A percentile compares a stretch with the other conserved stretches of the same genome.
Evolutionary conservation across 1,140 invertebrate genomes (phyloP).

Genomic region (Pararge aegeria): DNA sequence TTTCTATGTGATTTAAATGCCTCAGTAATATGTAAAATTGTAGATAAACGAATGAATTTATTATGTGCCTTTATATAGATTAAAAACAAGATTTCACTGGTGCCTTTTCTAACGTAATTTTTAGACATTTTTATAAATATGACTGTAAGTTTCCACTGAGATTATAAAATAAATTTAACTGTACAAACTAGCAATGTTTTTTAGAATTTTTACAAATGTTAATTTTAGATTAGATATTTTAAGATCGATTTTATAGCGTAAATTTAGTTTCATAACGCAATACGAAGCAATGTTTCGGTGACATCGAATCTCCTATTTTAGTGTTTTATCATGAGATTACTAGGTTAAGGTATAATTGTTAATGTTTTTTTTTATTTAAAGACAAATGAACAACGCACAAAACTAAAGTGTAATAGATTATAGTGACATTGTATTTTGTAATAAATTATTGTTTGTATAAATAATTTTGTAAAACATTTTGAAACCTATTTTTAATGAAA

Average conservation of each 20-base stretch:
- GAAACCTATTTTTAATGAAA: slow-evolving; percentile 66
- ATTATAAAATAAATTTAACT: slow-evolving; percentile 57
- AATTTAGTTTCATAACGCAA: slow-evolving; percentile 28
- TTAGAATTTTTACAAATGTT: slow-evolving; percentile 62
- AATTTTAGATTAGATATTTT: slow-evolving; percentile 41
- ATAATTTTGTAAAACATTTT: slow-evolving; percentile 52
- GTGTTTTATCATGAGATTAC: slow-evolving; percentile 62
- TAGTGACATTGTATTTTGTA: slow-evolving; percentile 63
- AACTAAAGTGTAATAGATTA: slow-evolving; percentile 46
- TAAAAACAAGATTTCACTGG: slow-evolving; percentile 3
- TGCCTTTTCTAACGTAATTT: neutral
- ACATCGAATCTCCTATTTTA: slow-evolving; percentile 64
- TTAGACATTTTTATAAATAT: slow-evolving; percentile 15
- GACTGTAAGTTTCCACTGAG: slow-evolving; percentile 37
- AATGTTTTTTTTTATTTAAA: slow-evolving; percentile 52
- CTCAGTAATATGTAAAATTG: slow-evolving; percentile 22
- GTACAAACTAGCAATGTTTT: slow-evolving; percentile 61
- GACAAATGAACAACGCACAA: slow-evolving; percentile 56
- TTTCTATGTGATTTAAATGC: slow-evolving; percentile 23
- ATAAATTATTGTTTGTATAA: slow-evolving; percentile 74
- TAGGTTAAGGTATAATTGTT: slow-evolving; percentile 54
- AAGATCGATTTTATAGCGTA: slow-evolving; percentile 34
- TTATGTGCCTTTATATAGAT: slow-evolving; percentile 22
- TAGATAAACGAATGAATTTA: slow-evolving; percentile 19
- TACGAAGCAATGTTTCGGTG: slow-evolving; percentile 41